These are phyloP conservation scores for Pipistrellus nathusii DNA, from an alignment of 2,797 vertebrate genomes.

Conservation along the genomic window DNA sequence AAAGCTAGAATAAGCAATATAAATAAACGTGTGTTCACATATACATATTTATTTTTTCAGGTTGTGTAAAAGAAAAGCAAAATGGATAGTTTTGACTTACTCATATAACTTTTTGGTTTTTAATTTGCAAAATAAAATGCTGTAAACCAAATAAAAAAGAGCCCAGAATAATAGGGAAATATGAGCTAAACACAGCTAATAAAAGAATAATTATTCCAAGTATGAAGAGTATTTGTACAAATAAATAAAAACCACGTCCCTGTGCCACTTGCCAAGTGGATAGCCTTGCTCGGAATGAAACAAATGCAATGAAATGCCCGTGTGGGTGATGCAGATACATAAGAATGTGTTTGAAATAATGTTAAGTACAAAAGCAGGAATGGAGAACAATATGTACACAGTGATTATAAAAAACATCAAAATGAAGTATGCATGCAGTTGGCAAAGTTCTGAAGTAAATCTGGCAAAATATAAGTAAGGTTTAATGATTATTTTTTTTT, in stretches of 20 bases:
- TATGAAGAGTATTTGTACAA: constrained; percentile 9
- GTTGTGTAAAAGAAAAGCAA: neutral
- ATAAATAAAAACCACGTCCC: constrained; percentile 43
- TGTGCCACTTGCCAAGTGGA: constrained; percentile 15
- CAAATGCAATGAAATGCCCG: neutral
- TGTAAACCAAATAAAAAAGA: neutral
- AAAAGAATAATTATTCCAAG: constrained; percentile 38
- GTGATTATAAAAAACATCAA: neutral
- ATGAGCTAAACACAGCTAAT: neutral
- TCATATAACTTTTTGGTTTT: constrained; percentile 57
- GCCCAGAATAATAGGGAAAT: neutral
- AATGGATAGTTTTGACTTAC: constrained; percentile 9
- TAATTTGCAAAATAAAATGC: constrained; percentile 53
- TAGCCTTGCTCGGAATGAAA: neutral
- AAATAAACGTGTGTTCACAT: neutral
- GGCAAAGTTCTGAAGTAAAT: neutral
- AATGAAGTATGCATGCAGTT: neutral
- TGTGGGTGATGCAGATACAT: neutral
- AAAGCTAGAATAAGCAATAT: constrained; percentile 16
- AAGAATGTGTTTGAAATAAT: neutral
- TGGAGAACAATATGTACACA: neutral
- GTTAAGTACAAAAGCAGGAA: neutral
- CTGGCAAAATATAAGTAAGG: neutral
- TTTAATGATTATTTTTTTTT: neutral
- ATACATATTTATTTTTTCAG: constrained; percentile 9